phyloP scores from a whole-genome alignment of 37 sponge, comb jelly and placozoan genomes.

The Agelas oroides region DNA sequence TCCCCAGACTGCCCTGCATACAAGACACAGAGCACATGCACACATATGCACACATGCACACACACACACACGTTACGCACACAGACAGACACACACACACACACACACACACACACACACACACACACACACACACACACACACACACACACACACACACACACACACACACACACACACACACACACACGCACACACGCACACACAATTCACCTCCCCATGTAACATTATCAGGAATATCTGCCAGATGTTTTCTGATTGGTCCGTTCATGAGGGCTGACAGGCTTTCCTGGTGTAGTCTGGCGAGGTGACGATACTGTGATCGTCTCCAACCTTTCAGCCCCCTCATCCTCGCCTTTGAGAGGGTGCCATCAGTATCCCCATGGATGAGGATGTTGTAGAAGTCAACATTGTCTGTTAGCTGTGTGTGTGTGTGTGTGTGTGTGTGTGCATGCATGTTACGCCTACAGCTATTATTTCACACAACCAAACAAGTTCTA shows the following conservation, averaged over 20 bases:
- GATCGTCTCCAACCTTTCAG: not conserved
- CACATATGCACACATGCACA: not conserved
- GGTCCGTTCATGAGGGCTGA: constrained; percentile 82
- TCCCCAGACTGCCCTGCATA: constrained; percentile 60
- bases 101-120: not conserved
- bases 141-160: not conserved
- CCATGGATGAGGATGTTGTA: constrained; percentile 77
- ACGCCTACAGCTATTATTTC: not conserved
- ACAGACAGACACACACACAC: not conserved
- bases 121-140: too few species aligned
- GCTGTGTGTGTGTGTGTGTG: not conserved
- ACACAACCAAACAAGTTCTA: too few species aligned
- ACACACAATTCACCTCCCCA: constrained; percentile 72
- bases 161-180: not conserved
- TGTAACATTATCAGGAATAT: constrained; percentile 63
- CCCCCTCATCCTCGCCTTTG: not conserved
- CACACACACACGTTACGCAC: not conserved
- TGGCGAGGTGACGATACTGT: not conserved
- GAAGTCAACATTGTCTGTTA: constrained; percentile 68
- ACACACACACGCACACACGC: too few species aligned
- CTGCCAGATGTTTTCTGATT: constrained; percentile 60
- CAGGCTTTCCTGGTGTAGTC: constrained; percentile 31
- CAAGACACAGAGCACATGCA: not conserved
- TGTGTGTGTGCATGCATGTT: not conserved
- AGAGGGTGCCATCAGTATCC: constrained; percentile 5